Evolutionary conservation across 2,113 vertebrate species (phyloP), one percentile per base, ranked within the genome.

Genomic region (Melanerpes aurifrons): DNA sequence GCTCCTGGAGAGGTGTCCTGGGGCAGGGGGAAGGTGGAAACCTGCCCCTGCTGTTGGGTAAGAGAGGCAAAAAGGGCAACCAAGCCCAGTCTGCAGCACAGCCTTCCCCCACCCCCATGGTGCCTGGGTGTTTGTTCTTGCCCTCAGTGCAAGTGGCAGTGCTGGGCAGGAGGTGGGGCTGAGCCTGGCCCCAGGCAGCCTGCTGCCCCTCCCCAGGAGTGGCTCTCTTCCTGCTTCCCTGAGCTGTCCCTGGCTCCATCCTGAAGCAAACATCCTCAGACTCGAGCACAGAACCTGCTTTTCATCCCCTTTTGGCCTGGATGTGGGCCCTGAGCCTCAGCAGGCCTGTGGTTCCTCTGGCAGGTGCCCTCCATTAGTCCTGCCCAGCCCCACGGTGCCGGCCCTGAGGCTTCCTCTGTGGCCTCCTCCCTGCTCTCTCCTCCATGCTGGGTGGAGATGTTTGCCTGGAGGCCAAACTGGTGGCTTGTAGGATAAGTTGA

Each of bases 321-420:
- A 0, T 84, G 87, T 93, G 57, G 88, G 73, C 53, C 50, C 66
- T 43, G 58, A 83, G n/a, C 73, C 21, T 90, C 76, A 66, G 50
- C 37, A 28, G 24, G 50, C 29, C 72, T 77, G 84, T 37, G 59
- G 54, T 70, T 69, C 66, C 58, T 50, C 67, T 54, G 37, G 71
- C 20, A 84, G n/a, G 24, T 31, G 19, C 21, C 15, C 53, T 57
- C 67, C 5, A 20, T 11, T 47, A 6, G 7, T 67, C 35, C 35
- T 77, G 68, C 32, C 53, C 54, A 63, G 45, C 48, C 53, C 73
- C 32, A 0, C 1, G 0, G 25, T 0, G 3, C 54, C 0, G 0
- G 17, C 45, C 58, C 86, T 74, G 71, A 77, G 68, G 26, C 13
- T 56, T 53, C 61, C 61, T 66, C 32, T 73, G 54, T 63, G 66